Evolutionary conservation across 2,113 vertebrate species (phyloP).

Genomic region (Isichthys henryi): DNA sequence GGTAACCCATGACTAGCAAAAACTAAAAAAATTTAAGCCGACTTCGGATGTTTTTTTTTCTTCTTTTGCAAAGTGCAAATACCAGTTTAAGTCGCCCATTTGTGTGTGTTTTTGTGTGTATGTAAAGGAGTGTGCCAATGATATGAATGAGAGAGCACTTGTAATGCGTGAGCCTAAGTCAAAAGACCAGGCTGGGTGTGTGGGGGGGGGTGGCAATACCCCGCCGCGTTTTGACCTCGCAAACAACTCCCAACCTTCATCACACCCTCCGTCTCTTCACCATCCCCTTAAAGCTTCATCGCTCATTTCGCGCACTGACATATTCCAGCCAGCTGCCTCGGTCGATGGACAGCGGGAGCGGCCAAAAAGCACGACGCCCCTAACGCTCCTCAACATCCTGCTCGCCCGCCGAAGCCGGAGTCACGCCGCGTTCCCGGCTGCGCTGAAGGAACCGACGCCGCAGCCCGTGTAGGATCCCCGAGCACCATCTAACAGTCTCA

Average conservation of each 20-base stretch:
- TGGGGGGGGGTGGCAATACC: conserved; percentile 43
- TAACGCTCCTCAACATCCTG: conserved; percentile 20
- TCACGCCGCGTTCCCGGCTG: background rate
- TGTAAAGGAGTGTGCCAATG: conserved; percentile 29
- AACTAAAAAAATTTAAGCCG: background rate
- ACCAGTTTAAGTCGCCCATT: background rate
- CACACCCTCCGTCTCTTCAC: conserved; percentile 39
- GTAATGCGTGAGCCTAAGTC: conserved; percentile 45
- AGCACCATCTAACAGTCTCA: conserved; percentile 1
- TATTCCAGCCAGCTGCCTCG: conserved; percentile 30
- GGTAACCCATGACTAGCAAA: background rate
- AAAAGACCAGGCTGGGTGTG: conserved; percentile 47
- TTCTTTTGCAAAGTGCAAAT: conserved; percentile 11
- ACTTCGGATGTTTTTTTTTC: background rate
- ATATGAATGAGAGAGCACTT: conserved; percentile 47
- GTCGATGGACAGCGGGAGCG: conserved; percentile 36
- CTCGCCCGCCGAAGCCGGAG: conserved; percentile 6
- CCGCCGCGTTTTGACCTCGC: conserved; percentile 68
- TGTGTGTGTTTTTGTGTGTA: background rate
- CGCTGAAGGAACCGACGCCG: conserved; percentile 14
- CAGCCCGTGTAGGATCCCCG: conserved; percentile 19
- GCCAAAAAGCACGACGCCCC: conserved; percentile 29
- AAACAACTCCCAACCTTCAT: conserved; percentile 57
- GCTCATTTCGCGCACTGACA: conserved; percentile 25
- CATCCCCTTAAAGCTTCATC: conserved; percentile 34